phyloP scores from a whole-genome alignment of 2,888 invertebrate genomes.

The Melikaiella ostensackeni region DNA sequence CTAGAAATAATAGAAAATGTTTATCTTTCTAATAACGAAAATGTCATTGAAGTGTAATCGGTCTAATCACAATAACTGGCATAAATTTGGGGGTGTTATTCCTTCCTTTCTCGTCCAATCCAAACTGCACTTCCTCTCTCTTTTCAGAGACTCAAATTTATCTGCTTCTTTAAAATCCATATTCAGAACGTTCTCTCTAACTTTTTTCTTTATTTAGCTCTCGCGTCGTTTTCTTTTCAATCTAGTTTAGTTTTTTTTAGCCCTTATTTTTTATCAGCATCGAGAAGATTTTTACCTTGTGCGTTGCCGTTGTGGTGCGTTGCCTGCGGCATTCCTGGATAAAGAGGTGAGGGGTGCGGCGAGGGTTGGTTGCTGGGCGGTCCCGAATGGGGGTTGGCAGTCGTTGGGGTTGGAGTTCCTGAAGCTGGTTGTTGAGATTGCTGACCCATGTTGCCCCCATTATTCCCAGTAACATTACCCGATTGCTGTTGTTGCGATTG shows the following conservation, averaged over 20 bases:
- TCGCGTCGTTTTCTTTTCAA: neutral
- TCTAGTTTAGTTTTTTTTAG: neutral
- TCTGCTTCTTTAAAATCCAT: neutral
- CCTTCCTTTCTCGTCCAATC: neutral
- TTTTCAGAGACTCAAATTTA: neutral
- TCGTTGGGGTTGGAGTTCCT: constrained; percentile 68
- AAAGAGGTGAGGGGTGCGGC: constrained; percentile 73
- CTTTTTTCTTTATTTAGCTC: neutral
- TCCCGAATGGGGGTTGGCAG: constrained; percentile 70
- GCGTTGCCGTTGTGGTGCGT: constrained; percentile 71
- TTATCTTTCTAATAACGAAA: too few relatives aligned
- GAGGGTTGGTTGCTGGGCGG: constrained; percentile 72
- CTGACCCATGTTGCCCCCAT: constrained; percentile 66
- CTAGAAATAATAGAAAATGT: too few relatives aligned
- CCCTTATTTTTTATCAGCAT: neutral
- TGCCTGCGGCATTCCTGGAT: constrained; percentile 70
- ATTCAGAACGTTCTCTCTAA: neutral
- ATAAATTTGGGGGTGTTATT: too few relatives aligned
- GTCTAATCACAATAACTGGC: too few relatives aligned
- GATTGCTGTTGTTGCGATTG: constrained; percentile 61
- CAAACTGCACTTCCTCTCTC: neutral
- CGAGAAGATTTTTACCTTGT: constrained; percentile 67
- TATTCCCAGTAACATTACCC: constrained; percentile 62
- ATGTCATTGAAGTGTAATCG: too few relatives aligned
- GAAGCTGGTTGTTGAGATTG: constrained; percentile 67